phyloP scores from a whole-genome alignment of 2,113 vertebrate genomes.

The Seriola quinqueradiata region DNA sequence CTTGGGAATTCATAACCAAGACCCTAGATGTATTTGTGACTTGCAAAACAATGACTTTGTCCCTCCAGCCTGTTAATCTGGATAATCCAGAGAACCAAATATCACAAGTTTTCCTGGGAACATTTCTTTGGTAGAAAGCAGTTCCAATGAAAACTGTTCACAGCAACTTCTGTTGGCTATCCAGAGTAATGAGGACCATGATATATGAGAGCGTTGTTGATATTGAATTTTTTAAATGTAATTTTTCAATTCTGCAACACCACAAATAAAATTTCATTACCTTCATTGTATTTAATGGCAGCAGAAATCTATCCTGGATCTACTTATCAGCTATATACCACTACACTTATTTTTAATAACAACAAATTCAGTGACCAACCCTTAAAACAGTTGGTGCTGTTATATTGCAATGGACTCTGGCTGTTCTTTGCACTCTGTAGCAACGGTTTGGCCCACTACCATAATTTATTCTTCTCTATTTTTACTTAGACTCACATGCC shows the following conservation, averaged over 20 bases:
- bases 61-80: background rate
- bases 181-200: background rate
- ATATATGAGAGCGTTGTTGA: background rate
- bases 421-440: background rate
- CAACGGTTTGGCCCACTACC: background rate
- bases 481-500: background rate
- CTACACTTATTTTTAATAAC: background rate
- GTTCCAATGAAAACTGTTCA: background rate
- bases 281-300: background rate
- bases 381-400: background rate
- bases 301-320: background rate
- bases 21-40: background rate
- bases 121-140: background rate
- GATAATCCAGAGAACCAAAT: background rate
- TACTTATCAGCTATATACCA: background rate
- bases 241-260: background rate
- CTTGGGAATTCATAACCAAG: background rate
- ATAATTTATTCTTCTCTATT: background rate
- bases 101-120: background rate
- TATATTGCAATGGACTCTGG: background rate
- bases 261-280: background rate
- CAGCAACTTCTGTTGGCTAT: background rate
- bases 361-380: background rate
- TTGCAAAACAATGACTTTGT: background rate
- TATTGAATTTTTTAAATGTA: background rate